Base-by-base conservation (phyloP, 1,140 invertebrate species). In the Drosophila pandora region DNA sequence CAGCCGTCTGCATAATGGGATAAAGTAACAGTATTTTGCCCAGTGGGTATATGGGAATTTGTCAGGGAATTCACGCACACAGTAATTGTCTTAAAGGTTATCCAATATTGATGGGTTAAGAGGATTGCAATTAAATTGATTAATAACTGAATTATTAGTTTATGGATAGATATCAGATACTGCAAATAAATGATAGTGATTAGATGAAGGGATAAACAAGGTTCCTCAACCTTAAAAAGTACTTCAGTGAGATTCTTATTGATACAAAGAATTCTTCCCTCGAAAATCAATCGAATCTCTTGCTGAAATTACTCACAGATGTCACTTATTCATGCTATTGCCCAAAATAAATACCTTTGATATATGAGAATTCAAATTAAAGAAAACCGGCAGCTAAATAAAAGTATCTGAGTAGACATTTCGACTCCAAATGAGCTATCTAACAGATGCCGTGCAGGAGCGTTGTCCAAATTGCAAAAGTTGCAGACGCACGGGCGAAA, bases 351-450 rank as follows among this genome's bases (percentile, higher is more conserved):
- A 34, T 28, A 56, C 62, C 30, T 85, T 77, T 73, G 81, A 85
- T 84, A 74, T 65, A 53, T 63, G 45, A 55, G 55, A 67, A 87
- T 85, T 85, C 61, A 87, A 87, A 85, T 85, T 87, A 89, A 87
- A 88, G 84, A 58, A 30, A 25, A 56, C 62, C 50, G 45, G 25
- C 12, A 49, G 43, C 63, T 57, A 68, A 57, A 68, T 69, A 68
- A 69, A 69, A 69, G 43, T 17, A 69, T 21, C n/a, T 43, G 13
- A 43, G 13, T 43, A 43, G 43, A 56, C 64, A 56, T 37, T 56
- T 25, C 50, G 25, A 9, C 69, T 56, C 32, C 65, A 55, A 68
- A 56, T 68, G 63, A 73, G 71, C 52, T 57, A 71, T 49, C 56
- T 61, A 62, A 60, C 73, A 82, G 82, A 84, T 83, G 84, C 74